Evolutionary conservation across 2,797 vertebrate species (phyloP).

Genomic region (Etheostoma nigrum): DNA sequence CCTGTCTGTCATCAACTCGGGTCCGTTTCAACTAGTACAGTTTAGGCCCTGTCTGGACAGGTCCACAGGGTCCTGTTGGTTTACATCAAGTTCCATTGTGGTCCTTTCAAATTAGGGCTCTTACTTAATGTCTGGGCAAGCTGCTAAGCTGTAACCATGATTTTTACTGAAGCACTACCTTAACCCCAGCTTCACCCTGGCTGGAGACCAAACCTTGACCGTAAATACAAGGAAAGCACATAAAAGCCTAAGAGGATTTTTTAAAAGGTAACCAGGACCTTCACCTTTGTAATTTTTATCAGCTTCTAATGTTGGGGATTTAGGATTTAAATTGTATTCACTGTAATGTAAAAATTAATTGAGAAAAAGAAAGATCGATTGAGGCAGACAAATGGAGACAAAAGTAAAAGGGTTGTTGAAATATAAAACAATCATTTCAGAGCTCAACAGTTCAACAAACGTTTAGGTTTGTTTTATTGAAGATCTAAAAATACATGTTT

Average conservation of each 20-base stretch:
- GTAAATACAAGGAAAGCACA: constrained; percentile 28
- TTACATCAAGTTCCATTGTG: constrained; percentile 60
- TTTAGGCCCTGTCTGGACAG: constrained; percentile 46
- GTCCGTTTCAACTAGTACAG: constrained; percentile 35
- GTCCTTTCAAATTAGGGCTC: constrained; percentile 56
- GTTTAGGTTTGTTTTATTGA: constrained; percentile 18
- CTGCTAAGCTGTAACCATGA: constrained; percentile 49
- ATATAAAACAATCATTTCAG: not conserved
- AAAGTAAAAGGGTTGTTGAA: not conserved
- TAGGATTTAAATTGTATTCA: not conserved
- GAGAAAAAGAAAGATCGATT: not conserved
- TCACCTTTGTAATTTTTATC: constrained; percentile 4
- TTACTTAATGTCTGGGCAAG: constrained; percentile 57
- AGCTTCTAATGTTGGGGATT: not conserved
- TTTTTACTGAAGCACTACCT: constrained; percentile 20
- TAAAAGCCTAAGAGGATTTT: constrained; percentile 10
- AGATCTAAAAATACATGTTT: constrained; percentile 57
- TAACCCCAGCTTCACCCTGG: constrained; percentile 7
- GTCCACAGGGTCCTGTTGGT: constrained; percentile 45
- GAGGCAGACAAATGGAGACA: not conserved
- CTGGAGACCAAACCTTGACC: constrained; percentile 17
- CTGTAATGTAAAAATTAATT: not conserved
- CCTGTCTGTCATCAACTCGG: constrained; percentile 69
- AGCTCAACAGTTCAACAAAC: not conserved
- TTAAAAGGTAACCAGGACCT: constrained; percentile 17